Evolutionary conservation across 2,113 vertebrate species (phyloP).

Genomic region (Aegithalos caudatus): DNA sequence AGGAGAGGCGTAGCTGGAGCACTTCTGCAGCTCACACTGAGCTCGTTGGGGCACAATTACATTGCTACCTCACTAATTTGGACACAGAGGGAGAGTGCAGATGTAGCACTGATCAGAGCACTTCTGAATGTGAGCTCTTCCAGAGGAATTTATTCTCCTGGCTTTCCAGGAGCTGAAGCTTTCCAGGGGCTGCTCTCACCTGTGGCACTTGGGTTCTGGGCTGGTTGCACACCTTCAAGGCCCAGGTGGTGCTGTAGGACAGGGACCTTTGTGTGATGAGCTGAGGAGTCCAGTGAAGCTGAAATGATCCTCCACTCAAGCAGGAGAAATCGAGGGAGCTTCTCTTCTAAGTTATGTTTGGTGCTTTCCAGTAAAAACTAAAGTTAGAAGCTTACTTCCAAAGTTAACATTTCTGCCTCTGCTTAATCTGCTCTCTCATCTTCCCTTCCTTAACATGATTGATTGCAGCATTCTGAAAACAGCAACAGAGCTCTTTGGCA

Average conservation of each 20-base stretch:
- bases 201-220: neutral
- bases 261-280: neutral
- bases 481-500: conserved; percentile 47
- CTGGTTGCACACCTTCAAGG: neutral
- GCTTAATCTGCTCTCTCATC: conserved; percentile 51
- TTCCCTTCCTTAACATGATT: conserved; percentile 49
- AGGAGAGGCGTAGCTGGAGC: neutral
- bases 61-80: neutral
- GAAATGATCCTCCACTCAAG: neutral
- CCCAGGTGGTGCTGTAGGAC: neutral
- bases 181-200: neutral
- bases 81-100: neutral
- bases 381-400: neutral
- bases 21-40: neutral
- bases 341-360: neutral
- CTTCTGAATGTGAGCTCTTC: neutral
- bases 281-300: neutral
- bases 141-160: neutral
- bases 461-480: conserved; percentile 56
- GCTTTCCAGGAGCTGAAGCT: neutral
- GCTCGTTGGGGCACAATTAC: neutral
- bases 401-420: conserved; percentile 21
- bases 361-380: neutral
- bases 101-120: neutral
- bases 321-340: neutral